Percentiles rank a stretch among this genome's conserved stretches.
These are phyloP conservation scores for Paramormyrops hopkinsi DNA, from an alignment of 2,797 vertebrate genomes.

Conservation along the genomic window DNA sequence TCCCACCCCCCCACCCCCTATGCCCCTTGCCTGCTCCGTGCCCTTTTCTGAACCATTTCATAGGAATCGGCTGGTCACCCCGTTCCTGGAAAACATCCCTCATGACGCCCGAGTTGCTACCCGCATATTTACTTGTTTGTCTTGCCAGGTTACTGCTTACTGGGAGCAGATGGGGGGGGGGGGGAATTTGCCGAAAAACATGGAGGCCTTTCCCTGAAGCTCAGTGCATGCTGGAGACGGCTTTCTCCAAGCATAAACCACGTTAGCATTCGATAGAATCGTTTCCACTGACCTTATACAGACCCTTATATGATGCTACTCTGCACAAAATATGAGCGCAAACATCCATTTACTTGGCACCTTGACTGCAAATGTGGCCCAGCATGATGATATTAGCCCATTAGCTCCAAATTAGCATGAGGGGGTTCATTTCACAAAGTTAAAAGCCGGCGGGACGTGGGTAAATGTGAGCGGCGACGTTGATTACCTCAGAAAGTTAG, in stretches of 20 bases:
- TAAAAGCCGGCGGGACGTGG: background rate
- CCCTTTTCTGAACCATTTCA: background rate
- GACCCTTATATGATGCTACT: background rate
- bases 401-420: background rate
- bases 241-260: background rate
- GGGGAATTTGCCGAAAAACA: background rate
- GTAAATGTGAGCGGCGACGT: background rate
- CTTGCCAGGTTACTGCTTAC: background rate
- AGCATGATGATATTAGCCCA: background rate
- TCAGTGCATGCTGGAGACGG: background rate
- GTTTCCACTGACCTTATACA: background rate
- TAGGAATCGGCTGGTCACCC: background rate
- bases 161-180: background rate
- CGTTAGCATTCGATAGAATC: background rate
- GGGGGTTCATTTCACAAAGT: background rate
- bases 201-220: background rate
- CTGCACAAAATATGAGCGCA: background rate
- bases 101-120: background rate
- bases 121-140: background rate
- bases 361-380: background rate
- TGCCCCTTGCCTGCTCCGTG: background rate
- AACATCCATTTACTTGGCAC: background rate
- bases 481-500: background rate
- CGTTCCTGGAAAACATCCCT: background rate
- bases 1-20: background rate